phyloP scores from a whole-genome alignment of 1,140 invertebrate genomes.

The Sycobia sp. region DNA sequence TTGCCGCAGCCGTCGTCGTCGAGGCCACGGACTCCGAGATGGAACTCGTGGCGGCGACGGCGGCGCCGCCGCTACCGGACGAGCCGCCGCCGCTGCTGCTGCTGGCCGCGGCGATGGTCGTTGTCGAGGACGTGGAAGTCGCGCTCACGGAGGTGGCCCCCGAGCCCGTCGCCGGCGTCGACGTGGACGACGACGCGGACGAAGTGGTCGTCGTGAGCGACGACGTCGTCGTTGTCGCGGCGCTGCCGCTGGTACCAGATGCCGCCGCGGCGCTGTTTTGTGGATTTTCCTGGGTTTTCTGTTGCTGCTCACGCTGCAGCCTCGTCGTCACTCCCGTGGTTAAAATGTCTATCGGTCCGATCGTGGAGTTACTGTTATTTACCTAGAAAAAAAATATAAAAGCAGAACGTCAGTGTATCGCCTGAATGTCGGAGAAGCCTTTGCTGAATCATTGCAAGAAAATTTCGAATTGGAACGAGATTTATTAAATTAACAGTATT shows the following conservation, averaged over 20 bases:
- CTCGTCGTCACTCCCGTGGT: conserved; percentile 78
- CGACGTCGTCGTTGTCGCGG: conserved; percentile 43
- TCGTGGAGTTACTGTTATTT: conserved; percentile 58
- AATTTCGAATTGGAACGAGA: no score
- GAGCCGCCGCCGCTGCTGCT: conserved; percentile 41
- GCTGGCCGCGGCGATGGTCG: conserved; percentile 14
- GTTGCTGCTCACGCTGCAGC: conserved; percentile 77
- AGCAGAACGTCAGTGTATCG: no score
- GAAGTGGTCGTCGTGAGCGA: conserved; percentile 41
- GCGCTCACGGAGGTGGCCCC: conserved; percentile 38
- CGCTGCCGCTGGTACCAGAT: conserved; percentile 44
- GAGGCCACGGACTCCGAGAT: conserved; percentile 28
- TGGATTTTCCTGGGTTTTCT: conserved; percentile 66
- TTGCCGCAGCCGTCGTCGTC: conserved; percentile 1
- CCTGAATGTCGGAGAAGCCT: no score
- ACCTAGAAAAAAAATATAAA: conserved; percentile 49
- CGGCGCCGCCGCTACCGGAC: conserved; percentile 43
- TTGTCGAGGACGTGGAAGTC: conserved; percentile 28
- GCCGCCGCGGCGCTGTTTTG: conserved; percentile 46
- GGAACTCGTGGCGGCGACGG: conserved; percentile 37
- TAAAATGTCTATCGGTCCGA: conserved; percentile 67
- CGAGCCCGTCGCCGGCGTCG: conserved; percentile 42
- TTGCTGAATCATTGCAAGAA: no score
- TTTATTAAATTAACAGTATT: no score
- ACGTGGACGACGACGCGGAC: conserved; percentile 45